Evolutionary conservation across 2,113 vertebrate species (phyloP).

Genomic region (Antidorcas marsupialis): DNA sequence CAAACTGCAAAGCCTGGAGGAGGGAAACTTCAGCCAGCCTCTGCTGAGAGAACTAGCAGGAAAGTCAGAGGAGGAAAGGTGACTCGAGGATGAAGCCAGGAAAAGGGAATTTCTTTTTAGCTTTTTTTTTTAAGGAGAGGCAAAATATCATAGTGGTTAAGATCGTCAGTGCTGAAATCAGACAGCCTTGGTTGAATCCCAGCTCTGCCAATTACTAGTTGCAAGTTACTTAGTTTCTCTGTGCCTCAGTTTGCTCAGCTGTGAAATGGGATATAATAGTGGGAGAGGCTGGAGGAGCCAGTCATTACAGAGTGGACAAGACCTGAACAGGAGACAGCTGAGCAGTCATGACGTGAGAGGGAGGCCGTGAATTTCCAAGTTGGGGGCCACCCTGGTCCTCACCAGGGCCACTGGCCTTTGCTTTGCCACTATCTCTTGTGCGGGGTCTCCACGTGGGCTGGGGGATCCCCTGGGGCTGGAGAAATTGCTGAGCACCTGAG

Average conservation of each 20-base stretch:
- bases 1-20: background rate
- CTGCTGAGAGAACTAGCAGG: background rate
- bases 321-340: background rate
- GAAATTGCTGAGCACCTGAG: background rate
- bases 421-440: background rate
- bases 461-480: background rate
- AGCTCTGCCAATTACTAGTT: background rate
- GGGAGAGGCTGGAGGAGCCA: background rate
- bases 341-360: background rate
- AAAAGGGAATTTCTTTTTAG: background rate
- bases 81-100: background rate
- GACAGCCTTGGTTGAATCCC: background rate
- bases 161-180: background rate
- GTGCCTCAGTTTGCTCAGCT: background rate
- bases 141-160: background rate
- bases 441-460: fast-evolving
- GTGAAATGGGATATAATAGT: background rate
- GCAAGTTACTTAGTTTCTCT: background rate
- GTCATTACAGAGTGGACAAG: background rate
- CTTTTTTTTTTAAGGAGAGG: background rate
- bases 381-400: background rate
- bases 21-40: background rate
- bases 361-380: background rate
- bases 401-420: background rate
- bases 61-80: background rate